These are phyloP conservation scores for Galeopterus variegatus DNA, from an alignment of 2,113 vertebrate genomes.

Conservation along the genomic window DNA sequence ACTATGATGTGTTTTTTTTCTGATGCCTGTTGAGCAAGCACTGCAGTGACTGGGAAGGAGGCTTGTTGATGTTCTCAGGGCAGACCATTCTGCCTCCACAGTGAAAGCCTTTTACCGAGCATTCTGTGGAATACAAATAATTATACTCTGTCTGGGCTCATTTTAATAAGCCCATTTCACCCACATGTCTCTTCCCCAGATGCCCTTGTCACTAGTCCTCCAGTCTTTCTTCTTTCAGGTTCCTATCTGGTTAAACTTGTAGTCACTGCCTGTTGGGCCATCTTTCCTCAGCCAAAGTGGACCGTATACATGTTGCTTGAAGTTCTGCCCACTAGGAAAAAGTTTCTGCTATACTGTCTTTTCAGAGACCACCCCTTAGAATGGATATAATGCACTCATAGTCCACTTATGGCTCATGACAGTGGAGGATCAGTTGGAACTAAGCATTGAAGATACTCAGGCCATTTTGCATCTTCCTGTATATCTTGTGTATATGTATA, in stretches of 20 bases:
- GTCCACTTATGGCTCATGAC: background rate
- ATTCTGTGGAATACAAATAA: background rate
- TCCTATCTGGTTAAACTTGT: background rate
- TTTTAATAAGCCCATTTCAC: background rate
- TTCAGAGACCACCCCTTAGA: constrained; percentile 54
- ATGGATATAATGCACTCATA: background rate
- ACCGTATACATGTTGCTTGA: background rate
- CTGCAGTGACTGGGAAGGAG: background rate
- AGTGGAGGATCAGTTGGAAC: background rate
- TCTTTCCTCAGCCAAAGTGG: background rate
- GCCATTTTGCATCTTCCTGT: background rate
- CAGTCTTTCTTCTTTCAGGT: background rate
- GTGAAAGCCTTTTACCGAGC: background rate
- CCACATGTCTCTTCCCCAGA: background rate
- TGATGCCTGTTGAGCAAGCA: background rate
- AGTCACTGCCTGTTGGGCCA: background rate
- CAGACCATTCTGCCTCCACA: background rate
- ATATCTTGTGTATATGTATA: background rate
- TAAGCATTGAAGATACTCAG: background rate
- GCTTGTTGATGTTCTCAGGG: background rate
- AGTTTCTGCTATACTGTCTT: constrained; percentile 19
- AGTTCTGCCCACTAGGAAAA: background rate
- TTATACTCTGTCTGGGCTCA: background rate
- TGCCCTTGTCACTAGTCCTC: background rate
- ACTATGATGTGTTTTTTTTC: background rate